phyloP scores from a whole-genome alignment of 2,888 invertebrate genomes.

The Rotaria socialis region DNA sequence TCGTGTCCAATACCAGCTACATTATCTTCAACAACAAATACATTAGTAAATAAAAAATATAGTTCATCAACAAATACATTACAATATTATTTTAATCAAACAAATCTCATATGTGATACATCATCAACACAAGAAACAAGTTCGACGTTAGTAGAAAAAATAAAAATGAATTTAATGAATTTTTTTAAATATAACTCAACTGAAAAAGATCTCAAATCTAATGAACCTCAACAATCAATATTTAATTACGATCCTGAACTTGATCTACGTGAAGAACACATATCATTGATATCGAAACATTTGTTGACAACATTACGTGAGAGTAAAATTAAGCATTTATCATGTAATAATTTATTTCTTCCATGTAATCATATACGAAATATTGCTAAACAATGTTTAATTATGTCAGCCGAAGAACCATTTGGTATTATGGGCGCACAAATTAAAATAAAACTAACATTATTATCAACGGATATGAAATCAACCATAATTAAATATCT shows the following conservation, averaged over 20 bases:
- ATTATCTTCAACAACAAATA: not conserved
- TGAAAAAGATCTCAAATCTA: not conserved
- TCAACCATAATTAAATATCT: not conserved
- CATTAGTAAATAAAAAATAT: not conserved
- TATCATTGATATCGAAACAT: not conserved
- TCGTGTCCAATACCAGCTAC: not conserved
- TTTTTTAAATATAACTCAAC: not conserved
- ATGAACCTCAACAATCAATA: not conserved
- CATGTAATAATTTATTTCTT: conserved; percentile 1
- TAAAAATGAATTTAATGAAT: not conserved
- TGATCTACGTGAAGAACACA: conserved; percentile 15
- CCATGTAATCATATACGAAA: conserved; percentile 28
- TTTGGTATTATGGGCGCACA: conserved; percentile 12
- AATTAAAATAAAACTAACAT: not conserved
- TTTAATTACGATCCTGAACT: not conserved
- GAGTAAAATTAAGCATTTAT: conserved; percentile 19
- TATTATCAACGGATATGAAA: not conserved
- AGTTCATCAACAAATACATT: conserved; percentile 14
- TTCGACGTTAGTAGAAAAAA: not conserved
- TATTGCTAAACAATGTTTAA: not conserved
- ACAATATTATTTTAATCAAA: not conserved
- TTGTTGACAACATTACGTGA: conserved; percentile 1
- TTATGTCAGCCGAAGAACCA: conserved; percentile 25
- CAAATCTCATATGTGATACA: no score
- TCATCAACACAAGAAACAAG: not conserved